Conservation (phyloP, 2,888 invertebrate species). For the Drosophila phalerata region DNA sequence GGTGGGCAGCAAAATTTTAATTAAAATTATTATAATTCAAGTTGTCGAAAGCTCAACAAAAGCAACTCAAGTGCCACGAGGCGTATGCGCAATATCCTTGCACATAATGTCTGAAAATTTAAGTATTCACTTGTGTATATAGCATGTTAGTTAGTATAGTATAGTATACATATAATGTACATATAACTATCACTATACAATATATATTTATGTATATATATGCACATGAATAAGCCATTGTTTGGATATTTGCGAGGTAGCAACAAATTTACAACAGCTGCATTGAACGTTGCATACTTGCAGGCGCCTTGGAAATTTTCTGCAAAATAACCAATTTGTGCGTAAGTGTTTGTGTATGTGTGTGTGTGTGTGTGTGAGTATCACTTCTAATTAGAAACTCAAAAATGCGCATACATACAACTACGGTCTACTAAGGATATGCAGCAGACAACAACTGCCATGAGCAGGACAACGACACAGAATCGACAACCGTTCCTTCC, state of each 20-base stretch:
- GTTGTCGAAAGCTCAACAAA: conserved; percentile 41
- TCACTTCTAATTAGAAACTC: conserved; percentile 81
- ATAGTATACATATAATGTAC: conserved; percentile 9
- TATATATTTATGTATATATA: conserved; percentile 4
- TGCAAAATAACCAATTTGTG: conserved; percentile 74
- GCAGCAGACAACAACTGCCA: conserved; percentile 77
- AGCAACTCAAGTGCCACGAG: conserved; percentile 20
- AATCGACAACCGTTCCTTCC: conserved; percentile 9
- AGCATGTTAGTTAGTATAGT: conserved; percentile 5
- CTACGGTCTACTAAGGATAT: conserved; percentile 70
- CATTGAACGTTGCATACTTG: conserved; percentile 73
- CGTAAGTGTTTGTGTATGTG: conserved; percentile 24
- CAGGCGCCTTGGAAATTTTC: conserved; percentile 71
- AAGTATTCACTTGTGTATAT: conserved; percentile 20
- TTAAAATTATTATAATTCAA: conserved; percentile 78
- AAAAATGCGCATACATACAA: conserved; percentile 63
- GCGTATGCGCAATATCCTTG: conserved; percentile 45
- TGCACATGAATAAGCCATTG: conserved; percentile 27
- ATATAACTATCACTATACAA: conserved; percentile 12
- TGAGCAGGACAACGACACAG: conserved; percentile 75
- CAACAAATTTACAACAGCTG: conserved; percentile 77
- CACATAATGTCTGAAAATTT: conserved; percentile 21
- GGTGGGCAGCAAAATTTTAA: conserved; percentile 65
- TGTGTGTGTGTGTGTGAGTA: conserved; percentile 44
- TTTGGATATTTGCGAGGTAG: conserved; percentile 45